Percentiles rank a stretch among this genome's conserved stretches.
These are phyloP conservation scores for Volucella zonaria DNA, from an alignment of 2,888 invertebrate genomes.

Conservation along the genomic window DNA sequence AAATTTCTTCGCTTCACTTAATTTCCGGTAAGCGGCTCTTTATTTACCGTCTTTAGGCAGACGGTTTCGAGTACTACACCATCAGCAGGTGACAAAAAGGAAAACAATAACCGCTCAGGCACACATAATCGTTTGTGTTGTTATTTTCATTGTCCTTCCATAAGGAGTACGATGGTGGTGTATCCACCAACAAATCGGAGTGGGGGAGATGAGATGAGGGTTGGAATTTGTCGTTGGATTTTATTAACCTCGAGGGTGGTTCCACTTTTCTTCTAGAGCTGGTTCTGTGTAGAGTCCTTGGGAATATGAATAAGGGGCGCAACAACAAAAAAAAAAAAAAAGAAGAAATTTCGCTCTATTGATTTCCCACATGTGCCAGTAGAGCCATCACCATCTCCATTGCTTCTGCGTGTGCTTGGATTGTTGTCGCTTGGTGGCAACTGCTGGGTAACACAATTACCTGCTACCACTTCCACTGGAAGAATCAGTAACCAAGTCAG, in stretches of 20 bases:
- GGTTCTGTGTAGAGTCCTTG: slow-evolving; percentile 40
- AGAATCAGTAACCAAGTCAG: slow-evolving; percentile 8
- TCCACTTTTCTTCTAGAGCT: not conserved
- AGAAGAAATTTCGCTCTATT: slow-evolving; percentile 49
- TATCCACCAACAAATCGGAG: not conserved
- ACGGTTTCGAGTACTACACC: slow-evolving; percentile 15
- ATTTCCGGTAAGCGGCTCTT: not conserved
- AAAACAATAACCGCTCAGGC: slow-evolving; percentile 30
- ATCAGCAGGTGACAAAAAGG: slow-evolving; percentile 57
- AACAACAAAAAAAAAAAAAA: not conserved
- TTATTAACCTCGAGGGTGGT: slow-evolving; percentile 29
- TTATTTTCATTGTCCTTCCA: slow-evolving; percentile 31
- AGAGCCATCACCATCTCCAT: not conserved
- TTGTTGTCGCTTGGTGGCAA: not conserved
- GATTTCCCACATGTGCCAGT: slow-evolving; percentile 48
- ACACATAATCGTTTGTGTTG: slow-evolving; percentile 32
- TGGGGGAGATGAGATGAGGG: slow-evolving; percentile 4
- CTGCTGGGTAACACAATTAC: not conserved
- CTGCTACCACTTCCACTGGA: slow-evolving; percentile 1
- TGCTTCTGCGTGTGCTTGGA: not conserved
- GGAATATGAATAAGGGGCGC: slow-evolving; percentile 38
- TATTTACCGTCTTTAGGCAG: too few species aligned
- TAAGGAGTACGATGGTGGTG: not conserved
- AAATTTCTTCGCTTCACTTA: slow-evolving; percentile 20
- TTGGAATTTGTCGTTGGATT: slow-evolving; percentile 14